Evolutionary conservation across 2,113 vertebrate genomes (phyloP).

Genomic region (Scophthalmus maximus): DNA sequence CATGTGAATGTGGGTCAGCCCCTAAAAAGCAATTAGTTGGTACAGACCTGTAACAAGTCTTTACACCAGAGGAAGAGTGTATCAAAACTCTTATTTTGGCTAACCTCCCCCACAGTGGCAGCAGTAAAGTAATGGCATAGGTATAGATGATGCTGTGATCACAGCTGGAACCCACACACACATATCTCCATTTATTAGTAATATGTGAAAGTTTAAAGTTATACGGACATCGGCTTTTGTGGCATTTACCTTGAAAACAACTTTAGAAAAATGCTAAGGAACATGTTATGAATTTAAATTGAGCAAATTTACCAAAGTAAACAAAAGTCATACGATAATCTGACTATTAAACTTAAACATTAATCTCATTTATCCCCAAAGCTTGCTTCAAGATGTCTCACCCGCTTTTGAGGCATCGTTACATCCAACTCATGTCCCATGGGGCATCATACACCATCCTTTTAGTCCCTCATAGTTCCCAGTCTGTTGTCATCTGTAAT

Average conservation of each 20-base stretch:
- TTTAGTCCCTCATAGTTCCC: conserved; percentile 6
- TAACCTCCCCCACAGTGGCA: no score
- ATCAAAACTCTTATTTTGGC: no score
- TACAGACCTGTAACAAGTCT: background rate
- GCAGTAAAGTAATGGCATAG: no score
- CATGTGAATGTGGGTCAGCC: no score
- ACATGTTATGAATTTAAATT: background rate
- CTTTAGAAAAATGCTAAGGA: no score
- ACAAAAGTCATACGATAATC: conserved; percentile 1
- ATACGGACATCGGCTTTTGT: background rate
- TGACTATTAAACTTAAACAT: background rate
- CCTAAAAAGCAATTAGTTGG: background rate
- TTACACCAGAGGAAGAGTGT: background rate
- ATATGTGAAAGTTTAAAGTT: no score
- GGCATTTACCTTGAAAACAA: background rate
- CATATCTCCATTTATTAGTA: no score
- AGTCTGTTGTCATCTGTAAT: conserved; percentile 1
- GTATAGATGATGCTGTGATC: no score
- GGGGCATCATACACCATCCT: background rate
- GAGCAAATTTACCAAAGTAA: conserved; percentile 4
- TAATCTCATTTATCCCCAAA: background rate
- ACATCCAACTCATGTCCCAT: background rate
- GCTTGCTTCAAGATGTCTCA: conserved; percentile 5
- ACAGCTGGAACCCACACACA: no score
- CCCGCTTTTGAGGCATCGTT: background rate